Evolutionary conservation across 64 coral and sea anemone genomes (phyloP), one percentile per base, ranked within the genome.

Genomic region (Actinia tenebrosa): DNA sequence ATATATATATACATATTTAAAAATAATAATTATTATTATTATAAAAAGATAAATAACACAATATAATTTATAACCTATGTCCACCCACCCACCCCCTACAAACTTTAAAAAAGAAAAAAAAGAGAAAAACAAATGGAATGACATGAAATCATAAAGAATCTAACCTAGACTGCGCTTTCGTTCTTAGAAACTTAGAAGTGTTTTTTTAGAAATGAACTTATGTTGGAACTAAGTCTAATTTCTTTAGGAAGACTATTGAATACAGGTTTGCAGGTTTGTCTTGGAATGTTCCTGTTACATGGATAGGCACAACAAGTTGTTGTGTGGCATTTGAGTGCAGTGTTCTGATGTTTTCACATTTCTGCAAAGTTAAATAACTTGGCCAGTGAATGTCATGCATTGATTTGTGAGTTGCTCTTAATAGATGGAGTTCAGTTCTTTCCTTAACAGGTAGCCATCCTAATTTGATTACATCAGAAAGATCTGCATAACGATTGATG

Each of bases 261-360:
- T 37, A 71, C 19, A 87, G 22, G 37, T 13, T 87, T 3, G 20
- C 26, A 42, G 85, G 17, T 69, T 25, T 59, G 79, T 88, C 72
- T 88, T 88, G 45, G 77, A 80, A 80, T 60, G 87, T 88, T 78
- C 87, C 87, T 80, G 75, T 79, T 88, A 26, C 30, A 60, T 82
- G n/a, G 30, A 37, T 37, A 78, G 78, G 27, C 78, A 89, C 59
- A 25, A 82, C 78, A 14, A 89, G 87, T 63, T 37, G 87, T 23
- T 30, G 53, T 60, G 77, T 78, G 61, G 87, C 71, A 88, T 17
- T 80, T 58, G 71, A 80, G 46, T 71, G 85, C 14, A 69, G 85
- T 2, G n/a, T 58, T 4, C 15, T 63, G 18, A 16, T 71, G 45
- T 15, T 71, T 71, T 86, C 16, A 47, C 85, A 20, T 86, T 23